These are phyloP conservation scores for Athrips mouffetella DNA, from an alignment of 2,888 invertebrate species.

Conservation along the genomic window DNA sequence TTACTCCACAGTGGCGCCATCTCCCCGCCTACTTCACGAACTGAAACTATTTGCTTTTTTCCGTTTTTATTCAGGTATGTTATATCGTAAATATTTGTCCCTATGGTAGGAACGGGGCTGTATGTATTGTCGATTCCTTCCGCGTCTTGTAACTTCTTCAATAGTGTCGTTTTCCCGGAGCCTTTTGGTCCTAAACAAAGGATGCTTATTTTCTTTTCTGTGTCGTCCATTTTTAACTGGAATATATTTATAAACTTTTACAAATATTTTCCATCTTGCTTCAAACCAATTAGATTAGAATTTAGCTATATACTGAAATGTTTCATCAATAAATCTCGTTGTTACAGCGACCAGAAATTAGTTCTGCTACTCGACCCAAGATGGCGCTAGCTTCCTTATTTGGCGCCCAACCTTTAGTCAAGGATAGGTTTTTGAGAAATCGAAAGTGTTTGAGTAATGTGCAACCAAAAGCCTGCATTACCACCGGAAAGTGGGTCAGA, in stretches of 20 bases:
- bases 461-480: constrained; percentile 7
- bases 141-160: constrained; percentile 84
- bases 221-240: constrained; percentile 50
- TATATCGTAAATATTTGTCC: constrained; percentile 86
- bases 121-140: constrained; percentile 86
- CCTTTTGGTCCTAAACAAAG: constrained; percentile 88
- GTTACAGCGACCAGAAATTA: constrained; percentile 18
- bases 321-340: constrained; percentile 39
- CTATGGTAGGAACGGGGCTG: constrained; percentile 88
- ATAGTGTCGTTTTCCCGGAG: constrained; percentile 88
- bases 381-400: constrained; percentile 34
- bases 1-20: constrained; percentile 91
- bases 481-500: constrained; percentile 7
- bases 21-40: constrained; percentile 88
- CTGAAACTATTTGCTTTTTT: constrained; percentile 72
- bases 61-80: constrained; percentile 66
- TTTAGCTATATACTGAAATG: too few relatives aligned
- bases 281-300: too few relatives aligned
- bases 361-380: constrained; percentile 47
- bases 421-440: constrained; percentile 11
- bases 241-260: background rate
- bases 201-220: constrained; percentile 60
- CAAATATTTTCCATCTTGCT: too few relatives aligned
- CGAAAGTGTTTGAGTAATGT: constrained; percentile 11
- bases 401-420: constrained; percentile 1